Evolutionary conservation across 2,888 invertebrate genomes (phyloP), one percentile per base, ranked within the genome.

Genomic region (Brachypalpus laphriformis): DNA sequence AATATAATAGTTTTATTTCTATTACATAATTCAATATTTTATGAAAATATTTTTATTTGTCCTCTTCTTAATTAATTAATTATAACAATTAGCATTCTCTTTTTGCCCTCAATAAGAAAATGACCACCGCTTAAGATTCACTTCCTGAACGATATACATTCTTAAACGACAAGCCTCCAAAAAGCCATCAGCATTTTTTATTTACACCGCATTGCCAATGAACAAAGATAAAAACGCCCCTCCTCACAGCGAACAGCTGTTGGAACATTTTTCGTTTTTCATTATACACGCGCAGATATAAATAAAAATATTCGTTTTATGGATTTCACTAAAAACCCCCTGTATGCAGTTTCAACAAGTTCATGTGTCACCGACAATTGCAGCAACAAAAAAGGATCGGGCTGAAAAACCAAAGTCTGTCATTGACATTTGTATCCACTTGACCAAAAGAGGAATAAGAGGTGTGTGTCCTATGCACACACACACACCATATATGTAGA

Each of bases 341-440:
- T 40, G 34, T 16, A 77, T 76, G 68, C 68, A 68, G 42, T 54
- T 75, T 49, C 47, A 57, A 75, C 56, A 57, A 75, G 65, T 47
- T 75, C 45, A 65, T 63, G 42, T 75, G 65, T 75, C 75, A 75
- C 5, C 37, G 18, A 37, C 75, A 75, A 57, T 54, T 57, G 57
- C 75, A 72, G 49, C 61, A 68, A 66, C 42, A 51, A 70, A 68
- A 63, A 37, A 56, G 77, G 65, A 76, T 56, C 37, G 37, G 54
- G 61, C 16, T 66, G 37, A 77, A 72, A 61, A 34, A 11, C 22
- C 34, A 5, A 78, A 68, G 22, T 74, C 82, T 83, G 82, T 57
- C 56, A 57, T 18, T 72, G 66, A 42, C 82, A 83, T 63, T 49
- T 31, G 40, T 18, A 49, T 56, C 78, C 82, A 83, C 82, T 83